Percentiles rank a stretch among this genome's conserved stretches.
Evolutionary conservation across 2,113 vertebrate species (phyloP).

Genomic region (Emydura subglobosa): DNA sequence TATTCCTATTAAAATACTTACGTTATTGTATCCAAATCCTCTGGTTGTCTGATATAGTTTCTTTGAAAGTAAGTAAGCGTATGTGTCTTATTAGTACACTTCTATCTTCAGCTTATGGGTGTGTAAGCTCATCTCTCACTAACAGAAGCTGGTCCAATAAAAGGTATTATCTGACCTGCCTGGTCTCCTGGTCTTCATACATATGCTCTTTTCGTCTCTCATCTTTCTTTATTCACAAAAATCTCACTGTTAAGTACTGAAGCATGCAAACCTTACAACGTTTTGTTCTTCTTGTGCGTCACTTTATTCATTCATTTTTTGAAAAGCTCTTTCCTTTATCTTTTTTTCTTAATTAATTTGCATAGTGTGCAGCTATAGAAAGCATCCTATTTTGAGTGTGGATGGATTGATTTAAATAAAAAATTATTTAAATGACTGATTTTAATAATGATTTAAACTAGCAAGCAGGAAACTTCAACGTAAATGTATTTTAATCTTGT

Average conservation of each 20-base stretch:
- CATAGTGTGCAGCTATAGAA: neutral
- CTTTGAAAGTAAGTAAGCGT: neutral
- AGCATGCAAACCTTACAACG: conserved; percentile 13
- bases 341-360: conserved; percentile 61
- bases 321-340: conserved; percentile 48
- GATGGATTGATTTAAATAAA: neutral
- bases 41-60: neutral
- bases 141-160: too few species aligned
- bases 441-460: too few species aligned
- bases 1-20: neutral
- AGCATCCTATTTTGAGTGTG: neutral
- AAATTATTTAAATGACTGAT: neutral
- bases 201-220: neutral
- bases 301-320: conserved; percentile 55
- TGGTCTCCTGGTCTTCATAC: too few species aligned
- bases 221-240: neutral
- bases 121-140: too few species aligned
- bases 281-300: neutral
- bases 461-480: too few species aligned
- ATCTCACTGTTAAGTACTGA: neutral
- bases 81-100: neutral
- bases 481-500: too few species aligned
- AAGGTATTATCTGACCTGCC: too few species aligned
- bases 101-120: neutral
- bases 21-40: neutral